Base-by-base conservation (phyloP, 1,140 invertebrate genomes). In the Schlechtendalia chinensis region DNA sequence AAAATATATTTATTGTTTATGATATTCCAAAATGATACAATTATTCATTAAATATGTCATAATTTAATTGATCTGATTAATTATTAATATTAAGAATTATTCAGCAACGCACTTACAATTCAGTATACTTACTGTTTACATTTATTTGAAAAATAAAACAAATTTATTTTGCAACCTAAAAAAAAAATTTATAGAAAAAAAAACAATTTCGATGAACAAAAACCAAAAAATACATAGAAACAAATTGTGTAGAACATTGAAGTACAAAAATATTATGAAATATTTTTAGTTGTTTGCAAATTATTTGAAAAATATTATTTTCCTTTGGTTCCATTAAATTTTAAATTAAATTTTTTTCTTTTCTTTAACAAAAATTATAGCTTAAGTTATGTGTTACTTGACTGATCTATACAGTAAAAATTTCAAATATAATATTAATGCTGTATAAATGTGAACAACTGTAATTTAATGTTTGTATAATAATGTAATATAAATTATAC, bases 1-100 rank as follows among this genome's bases (percentile, higher is more conserved):
- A 69, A 69, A 69, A 69, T 69, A 69, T 69, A 50, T 69, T 69
- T 69, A 69, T 69, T 69, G 14, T 47, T 24, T 14, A 67, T 47
- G 39, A 69, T 24, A 29, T 12, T 69, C 17, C 22, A 50, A 47
- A 69, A 47, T 50, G 1, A 47, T 69, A 17, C 3, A 69, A 69
- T 69, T 69, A 67, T 69, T 69, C 5, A 50, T 47, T 24, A 11
- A 47, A 39, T 65, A 69, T 47, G 65, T 69, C 14, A 50, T 69
- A 27, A 39, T 39, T 65, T 65, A 65, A 4, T 65, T 14, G 19
- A 24, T 50, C 22, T 27, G 14, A 47, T 69, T 69, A 69, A 22
- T 12, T 50, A 50, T 50, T 67, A 67, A 45, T 47, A 69, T 50
- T 47, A 69, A 65, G 4, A 1, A 54, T 65, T 14, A 65, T 1